Base-by-base conservation (phyloP, 2,113 vertebrate genomes). In the Amblyopsis rosae region DNA sequence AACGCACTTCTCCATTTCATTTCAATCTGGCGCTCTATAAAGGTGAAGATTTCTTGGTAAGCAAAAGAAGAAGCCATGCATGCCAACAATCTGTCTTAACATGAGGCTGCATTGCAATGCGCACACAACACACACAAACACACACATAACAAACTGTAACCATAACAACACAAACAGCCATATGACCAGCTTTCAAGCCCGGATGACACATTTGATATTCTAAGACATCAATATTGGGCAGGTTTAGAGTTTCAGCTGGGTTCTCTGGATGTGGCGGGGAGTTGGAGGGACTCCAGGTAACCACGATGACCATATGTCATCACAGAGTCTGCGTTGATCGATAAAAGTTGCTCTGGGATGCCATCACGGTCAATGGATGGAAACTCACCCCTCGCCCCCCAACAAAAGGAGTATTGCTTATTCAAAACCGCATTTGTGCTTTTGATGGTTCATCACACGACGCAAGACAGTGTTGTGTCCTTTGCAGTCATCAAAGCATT, bases 401-500 rank as follows among this genome's bases (percentile, higher is more conserved):
- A 65, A 51, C 54, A 70, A n/a, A 11, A 53, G 57, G 47, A 50
- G 49, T 59, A 70, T 54, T 15, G 4, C 62, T 49, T 68, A 64
- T 58, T 60, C 54, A 77, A 79, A 75, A 56, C 69, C 26, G 3
- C 26, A 79, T 75, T 70, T 57, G 56, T 65, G 50, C 67, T 76
- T 41, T 67, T 1, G 73, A 80, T 72, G 59, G 47, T 35, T 67
- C 68, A 82, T 83, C 77, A 67, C 54, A 75, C 48, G 66, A 72
- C 69, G 80, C 19, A 19, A 86, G 60, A 76, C 61, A 86, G 82
- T 80, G 77, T 75, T 46, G 60, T 47, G 65, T 67, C 75, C 82
- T 80, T 85, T 86, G 74, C 66, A 61, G 69, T 80, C 76, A 84
- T 84, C 85, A 86, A 88, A 87, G 83, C 72, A 1, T 4, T 64